Percentiles rank a stretch among this genome's conserved stretches.
Conservation (phyloP, 2,888 invertebrate genomes). For the Pharmacophagus antenor region DNA sequence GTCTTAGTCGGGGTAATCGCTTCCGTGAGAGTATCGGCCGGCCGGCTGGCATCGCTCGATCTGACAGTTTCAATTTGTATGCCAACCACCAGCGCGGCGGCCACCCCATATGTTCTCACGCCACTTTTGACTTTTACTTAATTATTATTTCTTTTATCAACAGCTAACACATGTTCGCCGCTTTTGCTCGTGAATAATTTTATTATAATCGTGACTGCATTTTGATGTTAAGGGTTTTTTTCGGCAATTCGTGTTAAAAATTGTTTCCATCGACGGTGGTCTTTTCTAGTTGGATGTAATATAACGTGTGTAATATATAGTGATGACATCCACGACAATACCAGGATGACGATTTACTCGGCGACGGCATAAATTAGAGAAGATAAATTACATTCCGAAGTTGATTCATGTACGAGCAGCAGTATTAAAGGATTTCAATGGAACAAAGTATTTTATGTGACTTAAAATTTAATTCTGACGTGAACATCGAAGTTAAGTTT, state of each 20-base stretch:
- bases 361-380: not conserved
- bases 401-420: not conserved
- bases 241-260: conserved; percentile 1
- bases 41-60: conserved; percentile 52
- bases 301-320: not conserved
- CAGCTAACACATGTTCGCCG: conserved; percentile 55
- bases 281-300: not conserved
- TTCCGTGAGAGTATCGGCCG: conserved; percentile 72
- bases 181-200: conserved; percentile 46
- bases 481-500: no score
- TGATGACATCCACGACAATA: not conserved
- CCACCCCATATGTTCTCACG: conserved; percentile 75
- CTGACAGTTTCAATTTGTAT: conserved; percentile 69
- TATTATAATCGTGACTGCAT: conserved; percentile 52
- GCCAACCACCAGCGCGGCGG: conserved; percentile 48
- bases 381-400: not conserved
- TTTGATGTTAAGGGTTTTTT: conserved; percentile 43
- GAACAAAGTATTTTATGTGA: not conserved
- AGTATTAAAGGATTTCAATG: not conserved
- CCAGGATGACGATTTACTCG: not conserved
- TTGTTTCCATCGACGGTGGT: conserved; percentile 18
- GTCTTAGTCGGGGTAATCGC: conserved; percentile 71
- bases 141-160: conserved; percentile 71
- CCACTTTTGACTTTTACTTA: conserved; percentile 64
- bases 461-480: not conserved